Evolutionary conservation across 2,888 invertebrate species (phyloP).

Genomic region (Melikaiella ostensackeni): DNA sequence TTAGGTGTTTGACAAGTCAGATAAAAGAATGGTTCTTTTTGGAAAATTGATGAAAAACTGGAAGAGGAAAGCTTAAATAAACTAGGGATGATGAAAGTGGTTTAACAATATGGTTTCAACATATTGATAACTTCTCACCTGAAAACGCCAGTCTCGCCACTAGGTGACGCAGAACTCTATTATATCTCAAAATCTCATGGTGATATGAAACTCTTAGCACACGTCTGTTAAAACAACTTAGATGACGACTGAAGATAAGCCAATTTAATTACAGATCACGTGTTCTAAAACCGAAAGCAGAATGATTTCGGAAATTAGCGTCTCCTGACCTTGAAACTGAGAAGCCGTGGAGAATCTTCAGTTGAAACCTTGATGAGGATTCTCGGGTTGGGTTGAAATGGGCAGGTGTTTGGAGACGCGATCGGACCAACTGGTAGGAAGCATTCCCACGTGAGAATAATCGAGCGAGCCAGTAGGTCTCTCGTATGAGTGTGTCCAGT

Average conservation of each 20-base stretch:
- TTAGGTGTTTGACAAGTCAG: neutral
- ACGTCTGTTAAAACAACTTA: neutral
- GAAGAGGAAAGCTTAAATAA: no score
- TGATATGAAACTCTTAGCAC: constrained; percentile 12
- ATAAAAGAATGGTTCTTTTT: neutral
- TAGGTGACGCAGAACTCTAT: neutral
- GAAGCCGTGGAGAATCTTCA: neutral
- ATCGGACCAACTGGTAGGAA: constrained; percentile 53
- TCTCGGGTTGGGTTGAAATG: neutral
- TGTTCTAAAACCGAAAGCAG: neutral
- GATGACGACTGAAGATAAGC: neutral
- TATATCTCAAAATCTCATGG: neutral
- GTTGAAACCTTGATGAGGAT: constrained; percentile 6
- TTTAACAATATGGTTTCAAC: neutral
- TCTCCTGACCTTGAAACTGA: neutral
- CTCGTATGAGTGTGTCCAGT: constrained; percentile 50
- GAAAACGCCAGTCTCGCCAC: neutral
- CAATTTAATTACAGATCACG: neutral
- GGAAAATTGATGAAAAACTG: no score
- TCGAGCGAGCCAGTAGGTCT: constrained; percentile 39
- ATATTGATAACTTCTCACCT: neutral
- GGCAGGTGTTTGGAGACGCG: constrained; percentile 46
- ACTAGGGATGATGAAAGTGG: no score
- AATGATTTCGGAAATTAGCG: constrained; percentile 16
- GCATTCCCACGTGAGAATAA: constrained; percentile 53